These are phyloP conservation scores for Cryptosula pallasiana DNA, from an alignment of 2,888 invertebrate species.

Conservation along the genomic window DNA sequence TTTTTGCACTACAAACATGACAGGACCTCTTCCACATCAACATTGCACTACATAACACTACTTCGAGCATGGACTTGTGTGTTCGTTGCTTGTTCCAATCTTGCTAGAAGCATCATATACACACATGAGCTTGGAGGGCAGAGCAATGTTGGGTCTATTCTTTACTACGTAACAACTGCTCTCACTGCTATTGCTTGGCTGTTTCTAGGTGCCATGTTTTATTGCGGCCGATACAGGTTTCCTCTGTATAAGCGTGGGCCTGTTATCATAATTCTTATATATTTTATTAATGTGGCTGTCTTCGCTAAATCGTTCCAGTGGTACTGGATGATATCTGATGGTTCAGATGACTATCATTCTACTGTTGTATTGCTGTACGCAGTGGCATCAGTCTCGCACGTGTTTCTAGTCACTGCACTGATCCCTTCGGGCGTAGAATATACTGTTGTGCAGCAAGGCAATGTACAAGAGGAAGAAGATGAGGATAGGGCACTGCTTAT, in stretches of 20 bases:
- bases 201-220: neutral
- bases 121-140: neutral
- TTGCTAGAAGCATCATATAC: neutral
- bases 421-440: slow-evolving; percentile 21
- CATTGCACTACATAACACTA: neutral
- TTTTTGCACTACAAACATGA: slow-evolving; percentile 11
- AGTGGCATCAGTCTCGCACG: slow-evolving; percentile 21
- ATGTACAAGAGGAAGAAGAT: slow-evolving; percentile 4
- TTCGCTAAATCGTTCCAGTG: neutral
- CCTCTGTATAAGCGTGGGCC: slow-evolving; percentile 19
- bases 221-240: neutral
- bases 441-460: neutral
- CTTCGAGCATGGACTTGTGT: slow-evolving; percentile 5
- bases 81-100: neutral
- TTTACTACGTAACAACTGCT: neutral
- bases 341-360: neutral
- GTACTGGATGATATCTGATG: slow-evolving; percentile 3
- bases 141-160: neutral
- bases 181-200: neutral
- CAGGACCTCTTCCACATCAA: neutral
- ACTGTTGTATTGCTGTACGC: neutral
- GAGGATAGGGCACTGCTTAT: neutral
- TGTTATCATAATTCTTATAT: neutral
- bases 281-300: neutral
- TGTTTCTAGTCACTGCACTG: slow-evolving; percentile 20